These are phyloP conservation scores for Lutjanus erythropterus DNA, from an alignment of 2,113 vertebrate species.

Conservation along the genomic window DNA sequence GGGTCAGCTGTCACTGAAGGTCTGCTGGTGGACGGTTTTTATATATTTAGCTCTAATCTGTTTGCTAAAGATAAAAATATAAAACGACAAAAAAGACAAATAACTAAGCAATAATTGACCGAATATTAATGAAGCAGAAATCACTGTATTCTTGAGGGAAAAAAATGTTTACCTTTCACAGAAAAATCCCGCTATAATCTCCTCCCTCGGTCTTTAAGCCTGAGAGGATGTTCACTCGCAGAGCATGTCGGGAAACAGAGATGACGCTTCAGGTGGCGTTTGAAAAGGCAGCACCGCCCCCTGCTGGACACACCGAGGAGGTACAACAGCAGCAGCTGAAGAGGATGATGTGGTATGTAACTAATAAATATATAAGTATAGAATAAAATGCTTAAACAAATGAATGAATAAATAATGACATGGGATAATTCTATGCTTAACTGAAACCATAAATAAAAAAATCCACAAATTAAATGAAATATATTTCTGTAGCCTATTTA, in stretches of 20 bases:
- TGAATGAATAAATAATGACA: too few relatives aligned
- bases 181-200: background rate
- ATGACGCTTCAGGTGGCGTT: rapidly evolving
- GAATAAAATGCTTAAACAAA: too few relatives aligned
- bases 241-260: constrained; percentile 51
- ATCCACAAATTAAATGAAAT: too few relatives aligned
- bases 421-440: too few relatives aligned
- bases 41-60: background rate
- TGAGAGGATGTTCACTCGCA: background rate
- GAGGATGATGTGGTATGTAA: too few relatives aligned
- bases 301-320: background rate
- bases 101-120: rapidly evolving
- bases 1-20: background rate
- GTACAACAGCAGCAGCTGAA: background rate
- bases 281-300: background rate
- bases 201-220: rapidly evolving
- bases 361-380: too few relatives aligned
- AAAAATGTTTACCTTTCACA: background rate
- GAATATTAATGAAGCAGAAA: background rate
- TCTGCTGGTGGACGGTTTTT: background rate
- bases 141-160: rapidly evolving
- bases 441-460: too few relatives aligned
- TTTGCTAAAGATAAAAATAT: background rate
- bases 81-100: rapidly evolving
- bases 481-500: too few relatives aligned